phyloP scores from a whole-genome alignment of 2,113 vertebrate species.

The Phaethornis superciliosus region DNA sequence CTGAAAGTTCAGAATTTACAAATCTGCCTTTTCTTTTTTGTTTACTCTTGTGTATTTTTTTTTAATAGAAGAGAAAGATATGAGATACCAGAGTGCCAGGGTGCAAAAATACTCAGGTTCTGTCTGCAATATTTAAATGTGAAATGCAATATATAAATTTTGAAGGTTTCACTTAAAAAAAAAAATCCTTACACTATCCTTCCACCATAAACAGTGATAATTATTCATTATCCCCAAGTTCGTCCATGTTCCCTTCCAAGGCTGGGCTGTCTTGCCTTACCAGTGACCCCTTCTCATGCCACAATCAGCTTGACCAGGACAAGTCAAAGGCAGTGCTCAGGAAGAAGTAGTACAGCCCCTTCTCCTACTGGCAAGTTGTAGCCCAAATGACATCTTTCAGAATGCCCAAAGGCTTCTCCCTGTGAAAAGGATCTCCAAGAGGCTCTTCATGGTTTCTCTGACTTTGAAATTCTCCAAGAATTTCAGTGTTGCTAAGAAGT shows the following conservation, averaged over 20 bases:
- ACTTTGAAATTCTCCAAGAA: neutral
- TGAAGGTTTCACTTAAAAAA: neutral
- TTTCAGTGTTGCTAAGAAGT: neutral
- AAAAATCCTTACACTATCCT: neutral
- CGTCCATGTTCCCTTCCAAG: neutral
- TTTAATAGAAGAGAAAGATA: neutral
- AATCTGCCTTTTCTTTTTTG: neutral
- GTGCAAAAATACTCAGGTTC: neutral
- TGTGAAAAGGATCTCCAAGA: neutral
- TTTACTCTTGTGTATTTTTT: neutral
- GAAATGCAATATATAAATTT: neutral
- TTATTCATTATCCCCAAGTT: neutral
- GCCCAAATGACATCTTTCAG: neutral
- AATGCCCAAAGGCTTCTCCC: neutral
- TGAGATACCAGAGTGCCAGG: neutral
- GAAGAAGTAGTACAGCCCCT: neutral
- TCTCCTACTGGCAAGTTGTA: neutral
- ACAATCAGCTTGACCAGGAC: neutral
- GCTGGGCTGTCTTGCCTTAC: neutral
- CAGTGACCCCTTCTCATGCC: neutral
- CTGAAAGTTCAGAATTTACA: neutral
- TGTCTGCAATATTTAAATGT: neutral
- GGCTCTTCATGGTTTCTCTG: neutral
- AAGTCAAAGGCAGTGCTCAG: rapidly evolving
- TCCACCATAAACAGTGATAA: neutral